phyloP scores from a whole-genome alignment of 2,888 invertebrate genomes.

The Dysmachus trigonus region DNA sequence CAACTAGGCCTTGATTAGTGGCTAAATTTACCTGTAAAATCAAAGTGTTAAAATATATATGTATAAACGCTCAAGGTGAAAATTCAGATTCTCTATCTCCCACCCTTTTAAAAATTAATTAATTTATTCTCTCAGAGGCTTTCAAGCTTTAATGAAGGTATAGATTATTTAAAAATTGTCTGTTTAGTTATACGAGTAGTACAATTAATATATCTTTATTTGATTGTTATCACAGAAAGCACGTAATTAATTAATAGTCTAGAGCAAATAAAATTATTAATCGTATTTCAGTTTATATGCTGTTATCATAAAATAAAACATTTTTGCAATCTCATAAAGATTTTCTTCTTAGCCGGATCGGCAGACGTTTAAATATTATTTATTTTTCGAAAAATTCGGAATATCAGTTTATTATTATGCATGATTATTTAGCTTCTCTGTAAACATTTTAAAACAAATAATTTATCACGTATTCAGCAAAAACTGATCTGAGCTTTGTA shows the following conservation, averaged over 20 bases:
- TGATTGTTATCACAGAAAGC: neutral
- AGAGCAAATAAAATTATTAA: neutral
- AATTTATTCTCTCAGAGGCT: too few species aligned
- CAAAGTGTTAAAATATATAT: conserved; percentile 44
- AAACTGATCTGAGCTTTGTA: neutral
- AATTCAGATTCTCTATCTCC: too few species aligned
- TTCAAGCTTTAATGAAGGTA: too few species aligned
- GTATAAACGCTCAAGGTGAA: neutral
- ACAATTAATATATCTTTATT: neutral
- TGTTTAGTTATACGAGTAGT: too few species aligned
- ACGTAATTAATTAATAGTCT: too few species aligned
- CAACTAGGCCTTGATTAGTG: conserved; percentile 81
- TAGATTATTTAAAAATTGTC: too few species aligned
- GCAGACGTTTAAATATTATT: neutral
- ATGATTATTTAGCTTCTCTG: neutral
- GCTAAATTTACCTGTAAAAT: conserved; percentile 75
- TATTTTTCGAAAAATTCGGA: neutral
- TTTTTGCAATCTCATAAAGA: neutral
- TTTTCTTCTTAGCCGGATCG: neutral
- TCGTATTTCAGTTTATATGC: neutral
- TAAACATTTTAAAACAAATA: neutral
- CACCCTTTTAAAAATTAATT: too few species aligned
- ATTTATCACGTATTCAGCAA: neutral
- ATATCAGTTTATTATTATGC: neutral
- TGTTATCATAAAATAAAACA: neutral